Evolutionary conservation across 2,888 invertebrate genomes (phyloP), one percentile per base, ranked within the genome.

Genomic region (Aporophyla lueneburgensis): DNA sequence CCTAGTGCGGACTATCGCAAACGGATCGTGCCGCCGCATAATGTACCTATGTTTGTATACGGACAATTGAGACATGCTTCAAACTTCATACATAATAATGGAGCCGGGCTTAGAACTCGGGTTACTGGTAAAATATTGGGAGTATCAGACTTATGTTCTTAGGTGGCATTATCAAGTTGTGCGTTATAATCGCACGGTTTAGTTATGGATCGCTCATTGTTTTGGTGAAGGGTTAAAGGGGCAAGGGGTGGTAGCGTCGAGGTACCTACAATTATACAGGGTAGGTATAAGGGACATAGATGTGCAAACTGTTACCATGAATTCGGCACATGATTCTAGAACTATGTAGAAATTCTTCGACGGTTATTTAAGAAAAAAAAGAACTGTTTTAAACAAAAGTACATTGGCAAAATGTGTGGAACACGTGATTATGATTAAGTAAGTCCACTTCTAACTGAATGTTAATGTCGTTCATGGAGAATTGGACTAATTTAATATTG

Each of bases 51-150:
- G 89, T 90, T 87, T 87, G 86, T 86, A 84, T 83, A 81, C 82
- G 84, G 84, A 86, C 91, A 86, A 91, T 91, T 89, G 91, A 91
- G 90, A 91, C 91, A 91, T 89, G 89, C 81, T 80, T 89, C 89
- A 88, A 88, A 90, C 87, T 88, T 84, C 87, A 88, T 88, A 90
- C 90, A 89, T 89, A 90, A 89, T 89, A 89, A 89, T 89, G 87
- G 83, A 67, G 58, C 87, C 86, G 74, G 86, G 91, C 90, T 91
- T 90, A 89, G 80, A 89, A 89, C 89, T 85, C 69, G 88, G 90
- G 85, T 85, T 87, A 84, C 80, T 80, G 70, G 71, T 91, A 87
- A 90, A 90, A 90, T 91, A 90, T 91, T 87, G 85, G 81, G 86
- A 85, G 84, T 86, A 78, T 81, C 74, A 75, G 88, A 84, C 88